Evolutionary conservation across 2,113 vertebrate genomes (phyloP), one percentile per base, ranked within the genome.

Genomic region (Hippoglossus stenolepis): DNA sequence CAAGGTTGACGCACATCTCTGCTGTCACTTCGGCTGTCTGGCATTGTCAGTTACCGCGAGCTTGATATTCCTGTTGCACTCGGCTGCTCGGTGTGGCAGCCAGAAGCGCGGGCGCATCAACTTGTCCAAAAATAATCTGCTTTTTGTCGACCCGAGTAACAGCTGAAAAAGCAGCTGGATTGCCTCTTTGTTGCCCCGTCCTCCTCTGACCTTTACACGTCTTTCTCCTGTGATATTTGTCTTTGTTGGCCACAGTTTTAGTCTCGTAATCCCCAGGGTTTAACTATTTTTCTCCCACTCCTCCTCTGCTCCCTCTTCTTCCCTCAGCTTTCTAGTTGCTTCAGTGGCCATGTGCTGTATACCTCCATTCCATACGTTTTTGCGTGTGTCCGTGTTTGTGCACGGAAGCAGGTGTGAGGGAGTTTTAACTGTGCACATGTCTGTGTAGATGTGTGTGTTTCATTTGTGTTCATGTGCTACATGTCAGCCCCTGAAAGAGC

Each of bases 401-500:
- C 28, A 7, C 0, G 28, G 28, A 31, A 31, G 28, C 28, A 31
- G 5, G 28, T 28, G 28, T 28, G 28, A 5, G 28, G 0, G 28
- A 5, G 4, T 28, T 28, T 28, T 28, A 28, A 28, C 28, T 5
- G 28, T 28, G 28, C 28, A 28, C 28, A 28, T 28, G 28, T 28
- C 28, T 28, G 28, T 28, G 28, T 28, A 28, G 26, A 28, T 4
- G 28, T 28, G 28, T 53, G 51, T 49, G 47, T 49, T 23, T 20
- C 49, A 31, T 54, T 20, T 35, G 21, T 11, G 20, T 13, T 28
- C 56, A 8, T 57, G 49, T 61, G 45, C 54, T 57, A 23, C 86
- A 74, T 87, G 79, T 84, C 83, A 85, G 60, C 67, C 67, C 79
- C 66, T 64, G 14, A 86, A 75, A 77, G 64, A 80, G 70, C 79